Base-by-base conservation (phyloP, 2,888 invertebrate genomes). In the Amaurobius ferox region DNA sequence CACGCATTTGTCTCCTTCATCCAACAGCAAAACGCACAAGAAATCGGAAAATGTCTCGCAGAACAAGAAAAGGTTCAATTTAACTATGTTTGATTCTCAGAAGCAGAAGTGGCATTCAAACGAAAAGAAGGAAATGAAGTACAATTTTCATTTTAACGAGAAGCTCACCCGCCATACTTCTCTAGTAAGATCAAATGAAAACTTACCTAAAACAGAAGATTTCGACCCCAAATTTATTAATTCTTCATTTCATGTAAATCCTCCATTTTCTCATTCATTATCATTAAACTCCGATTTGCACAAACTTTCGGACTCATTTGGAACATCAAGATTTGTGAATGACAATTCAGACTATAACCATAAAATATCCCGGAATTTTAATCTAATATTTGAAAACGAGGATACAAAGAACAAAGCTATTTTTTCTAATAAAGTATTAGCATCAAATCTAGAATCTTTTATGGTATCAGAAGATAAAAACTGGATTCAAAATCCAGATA, bases 261-360 rank as follows among this genome's bases (percentile, higher is more conserved):
- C n/a, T n/a, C n/a, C n/a, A n/a, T n/a, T n/a, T n/a, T n/a, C n/a
- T n/a, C 39, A 78, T 39, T 62, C 79, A 62, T 66, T 72, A 48
- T 29, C 72, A 28, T 72, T 79, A 9, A 66, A 66, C 30, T 28
- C 55, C 16, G 79, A 79, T 29, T 48, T 39, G n/a, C 62, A 71
- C 23, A 79, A 64, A 35, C 72, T 72, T 11, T 66, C 79, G n/a
- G 66, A 72, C 62, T 71, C 79, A 1, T 35, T 30, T 13, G n/a
- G 39, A 3, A 67, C 78, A 19, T 79, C 79, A 26, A 66, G 44
- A 6, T 72, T 72, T 40, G 72, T 44, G 13, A 72, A 72, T 26
- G 66, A 71, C 66, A 79, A 72, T 39, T 79, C 71, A 40, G 44
- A 79, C 11, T 2, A 23, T 23, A 55, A n/a, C n/a, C n/a, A n/a